phyloP scores from a whole-genome alignment of 2,113 vertebrate species.

The Heterocephalus glaber region DNA sequence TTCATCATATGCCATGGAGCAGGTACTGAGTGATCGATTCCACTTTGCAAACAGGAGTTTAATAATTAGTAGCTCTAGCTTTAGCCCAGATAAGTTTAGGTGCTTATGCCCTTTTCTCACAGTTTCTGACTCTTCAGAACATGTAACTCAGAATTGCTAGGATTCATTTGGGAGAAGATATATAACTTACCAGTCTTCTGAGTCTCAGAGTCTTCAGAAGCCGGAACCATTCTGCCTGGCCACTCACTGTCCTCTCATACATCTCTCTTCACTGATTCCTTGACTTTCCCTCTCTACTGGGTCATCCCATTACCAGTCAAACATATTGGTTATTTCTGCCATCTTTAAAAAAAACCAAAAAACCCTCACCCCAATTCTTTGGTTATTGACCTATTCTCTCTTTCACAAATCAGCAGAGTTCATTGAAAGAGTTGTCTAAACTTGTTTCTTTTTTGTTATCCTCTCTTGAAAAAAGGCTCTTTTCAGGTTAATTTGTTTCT shows the following conservation, averaged over 20 bases:
- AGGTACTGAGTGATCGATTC: conserved; percentile 83
- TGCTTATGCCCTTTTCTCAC: not conserved
- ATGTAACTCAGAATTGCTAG: not conserved
- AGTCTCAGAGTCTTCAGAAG: not conserved
- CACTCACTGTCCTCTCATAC: not conserved
- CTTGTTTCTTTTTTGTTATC: not conserved
- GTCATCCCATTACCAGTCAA: not conserved
- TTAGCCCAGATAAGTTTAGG: not conserved
- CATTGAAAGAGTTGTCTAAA: not conserved
- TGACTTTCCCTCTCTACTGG: not conserved
- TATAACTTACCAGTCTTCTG: not conserved
- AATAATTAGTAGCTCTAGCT: not conserved
- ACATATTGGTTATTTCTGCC: not conserved
- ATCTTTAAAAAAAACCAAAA: not conserved
- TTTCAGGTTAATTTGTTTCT: not conserved
- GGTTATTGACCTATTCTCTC: not conserved
- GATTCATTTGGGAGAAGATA: not conserved
- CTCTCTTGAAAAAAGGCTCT: not conserved
- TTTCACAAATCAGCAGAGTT: not conserved
- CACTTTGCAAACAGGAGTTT: not conserved
- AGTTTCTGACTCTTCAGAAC: not conserved
- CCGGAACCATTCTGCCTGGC: not conserved
- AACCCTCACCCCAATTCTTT: not conserved
- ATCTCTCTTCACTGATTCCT: not conserved
- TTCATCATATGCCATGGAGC: conserved; percentile 96